Evolutionary conservation across 2,888 invertebrate genomes (phyloP).

Genomic region (Scotopteryx bipunctaria): DNA sequence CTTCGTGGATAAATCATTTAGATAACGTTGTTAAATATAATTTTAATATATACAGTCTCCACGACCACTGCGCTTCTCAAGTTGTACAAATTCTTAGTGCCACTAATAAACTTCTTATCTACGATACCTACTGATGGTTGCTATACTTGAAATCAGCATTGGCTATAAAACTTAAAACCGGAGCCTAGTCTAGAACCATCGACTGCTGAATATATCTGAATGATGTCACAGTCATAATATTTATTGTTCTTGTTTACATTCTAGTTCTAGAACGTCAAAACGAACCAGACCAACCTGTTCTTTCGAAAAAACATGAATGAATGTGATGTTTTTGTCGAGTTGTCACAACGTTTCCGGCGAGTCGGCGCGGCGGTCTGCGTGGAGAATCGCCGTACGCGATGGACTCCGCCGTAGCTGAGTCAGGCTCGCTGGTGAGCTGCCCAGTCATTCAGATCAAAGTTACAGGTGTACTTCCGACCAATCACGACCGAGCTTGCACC

Average conservation of each 20-base stretch:
- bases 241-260: constrained; percentile 15
- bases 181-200: too few species aligned
- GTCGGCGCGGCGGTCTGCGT: constrained; percentile 63
- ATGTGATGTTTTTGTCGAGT: constrained; percentile 79
- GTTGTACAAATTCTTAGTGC: too few species aligned
- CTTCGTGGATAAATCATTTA: constrained; percentile 17
- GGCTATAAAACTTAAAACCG: too few species aligned
- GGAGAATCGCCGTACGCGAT: constrained; percentile 79
- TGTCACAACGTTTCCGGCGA: constrained; percentile 79
- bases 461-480: constrained; percentile 27
- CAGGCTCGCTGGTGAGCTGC: constrained; percentile 26
- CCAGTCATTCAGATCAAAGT: constrained; percentile 21
- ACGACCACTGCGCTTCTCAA: neutral
- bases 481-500: constrained; percentile 12
- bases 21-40: neutral
- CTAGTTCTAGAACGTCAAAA: constrained; percentile 28
- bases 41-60: neutral
- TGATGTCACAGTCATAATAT: constrained; percentile 12
- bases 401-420: constrained; percentile 50
- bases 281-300: constrained; percentile 56
- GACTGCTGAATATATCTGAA: constrained; percentile 8
- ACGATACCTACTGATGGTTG: too few species aligned
- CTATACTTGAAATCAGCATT: neutral
- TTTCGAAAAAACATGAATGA: constrained; percentile 73
- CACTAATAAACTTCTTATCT: too few species aligned